These are phyloP conservation scores for Leguminivora glycinivorella DNA, from an alignment of 1,140 invertebrate genomes.

Conservation along the genomic window DNA sequence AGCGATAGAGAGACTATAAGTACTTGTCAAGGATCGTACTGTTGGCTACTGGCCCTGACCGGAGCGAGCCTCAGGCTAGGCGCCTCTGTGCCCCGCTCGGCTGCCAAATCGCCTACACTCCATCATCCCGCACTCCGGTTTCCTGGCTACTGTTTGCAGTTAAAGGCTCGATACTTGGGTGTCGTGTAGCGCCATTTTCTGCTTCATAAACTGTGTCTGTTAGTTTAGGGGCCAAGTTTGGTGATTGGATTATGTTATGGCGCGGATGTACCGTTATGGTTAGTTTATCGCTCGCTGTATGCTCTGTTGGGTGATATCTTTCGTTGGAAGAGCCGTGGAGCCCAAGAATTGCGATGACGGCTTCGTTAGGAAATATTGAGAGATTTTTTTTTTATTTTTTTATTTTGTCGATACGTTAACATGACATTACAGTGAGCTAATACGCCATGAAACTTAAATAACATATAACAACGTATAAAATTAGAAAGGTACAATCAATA, in stretches of 20 bases:
- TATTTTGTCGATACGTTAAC: too few relatives aligned
- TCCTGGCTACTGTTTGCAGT: conserved; percentile 26
- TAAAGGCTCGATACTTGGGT: conserved; percentile 25
- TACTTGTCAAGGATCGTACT: too few relatives aligned
- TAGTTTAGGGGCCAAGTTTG: conserved; percentile 23
- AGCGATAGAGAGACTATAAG: too few relatives aligned
- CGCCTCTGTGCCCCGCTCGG: conserved; percentile 1
- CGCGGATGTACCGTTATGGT: conserved; percentile 1
- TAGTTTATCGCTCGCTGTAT: conserved; percentile 3
- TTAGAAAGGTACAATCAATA: too few relatives aligned
- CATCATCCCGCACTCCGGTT: conserved; percentile 13
- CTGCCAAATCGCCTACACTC: conserved; percentile 26
- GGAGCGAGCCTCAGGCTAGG: conserved; percentile 24
- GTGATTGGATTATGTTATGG: conserved; percentile 23
- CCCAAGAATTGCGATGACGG: neutral
- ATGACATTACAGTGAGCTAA: too few relatives aligned
- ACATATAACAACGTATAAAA: too few relatives aligned
- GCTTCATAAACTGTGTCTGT: conserved; percentile 24
- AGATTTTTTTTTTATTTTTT: too few relatives aligned
- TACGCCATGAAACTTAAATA: too few relatives aligned
- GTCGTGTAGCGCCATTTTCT: conserved; percentile 26
- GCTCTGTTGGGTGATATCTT: neutral
- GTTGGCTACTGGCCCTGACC: too few relatives aligned
- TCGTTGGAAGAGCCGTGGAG: neutral
- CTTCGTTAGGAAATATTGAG: neutral